These are phyloP conservation scores for Macrochelys suwanniensis DNA, from an alignment of 2,797 vertebrate species.

Conservation along the genomic window DNA sequence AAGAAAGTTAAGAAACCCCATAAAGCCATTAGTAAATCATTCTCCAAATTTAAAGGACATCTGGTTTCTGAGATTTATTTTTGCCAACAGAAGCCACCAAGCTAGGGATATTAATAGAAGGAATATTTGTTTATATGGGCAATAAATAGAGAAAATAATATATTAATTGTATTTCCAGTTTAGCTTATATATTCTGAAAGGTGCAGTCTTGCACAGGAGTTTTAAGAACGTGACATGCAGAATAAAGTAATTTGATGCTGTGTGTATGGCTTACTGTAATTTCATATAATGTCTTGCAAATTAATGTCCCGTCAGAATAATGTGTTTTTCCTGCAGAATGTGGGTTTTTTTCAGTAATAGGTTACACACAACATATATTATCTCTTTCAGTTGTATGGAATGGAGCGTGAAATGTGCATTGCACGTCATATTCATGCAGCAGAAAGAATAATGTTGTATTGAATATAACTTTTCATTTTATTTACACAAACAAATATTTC, in stretches of 20 bases:
- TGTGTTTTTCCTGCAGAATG: not conserved
- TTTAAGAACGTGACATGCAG: not conserved
- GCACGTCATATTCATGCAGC: rapidly evolving
- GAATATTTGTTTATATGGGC: not conserved
- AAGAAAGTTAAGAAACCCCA: constrained; percentile 65
- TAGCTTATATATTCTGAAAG: not conserved
- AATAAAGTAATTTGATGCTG: not conserved
- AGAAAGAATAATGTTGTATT: not conserved
- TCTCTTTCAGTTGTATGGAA: rapidly evolving
- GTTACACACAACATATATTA: rapidly evolving
- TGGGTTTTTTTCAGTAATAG: not conserved
- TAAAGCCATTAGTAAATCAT: constrained; percentile 59
- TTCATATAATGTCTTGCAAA: not conserved
- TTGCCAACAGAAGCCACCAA: not conserved
- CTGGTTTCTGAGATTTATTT: not conserved
- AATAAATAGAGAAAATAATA: not conserved
- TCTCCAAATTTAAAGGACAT: constrained; percentile 22
- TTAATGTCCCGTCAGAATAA: not conserved
- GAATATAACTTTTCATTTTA: rapidly evolving
- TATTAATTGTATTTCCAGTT: not conserved
- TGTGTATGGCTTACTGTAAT: not conserved
- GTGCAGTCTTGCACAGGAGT: not conserved
- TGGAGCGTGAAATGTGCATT: not conserved
- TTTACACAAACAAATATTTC: rapidly evolving
- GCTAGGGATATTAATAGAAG: not conserved